These are phyloP conservation scores for Cygnus buccinator DNA, from an alignment of 2,113 vertebrate species.

Conservation along the genomic window DNA sequence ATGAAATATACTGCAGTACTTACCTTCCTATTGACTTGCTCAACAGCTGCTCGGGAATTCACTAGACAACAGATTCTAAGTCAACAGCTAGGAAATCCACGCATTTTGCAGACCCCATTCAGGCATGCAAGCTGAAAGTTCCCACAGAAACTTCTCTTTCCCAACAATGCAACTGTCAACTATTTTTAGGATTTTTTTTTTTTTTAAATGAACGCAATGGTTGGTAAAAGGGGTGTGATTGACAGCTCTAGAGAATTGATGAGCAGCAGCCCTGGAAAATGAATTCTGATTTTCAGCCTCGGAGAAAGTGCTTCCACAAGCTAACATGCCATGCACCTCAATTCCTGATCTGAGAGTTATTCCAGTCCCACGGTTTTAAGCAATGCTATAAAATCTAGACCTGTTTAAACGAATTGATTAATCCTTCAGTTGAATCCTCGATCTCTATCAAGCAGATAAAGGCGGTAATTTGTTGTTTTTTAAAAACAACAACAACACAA, in stretches of 20 bases:
- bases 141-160: constrained; percentile 7
- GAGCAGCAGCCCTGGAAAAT: constrained; percentile 15
- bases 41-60: not conserved
- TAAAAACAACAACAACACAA: not conserved
- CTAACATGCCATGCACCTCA: rapidly evolving
- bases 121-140: not conserved
- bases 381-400: not conserved
- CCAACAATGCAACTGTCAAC: not conserved
- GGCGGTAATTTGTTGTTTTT: not conserved
- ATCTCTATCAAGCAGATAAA: not conserved
- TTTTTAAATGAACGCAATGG: not conserved
- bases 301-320: not conserved
- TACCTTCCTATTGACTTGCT: not conserved
- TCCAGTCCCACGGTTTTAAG: not conserved
- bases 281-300: not conserved
- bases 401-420: not conserved
- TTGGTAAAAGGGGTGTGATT: not conserved
- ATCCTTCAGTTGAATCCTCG: not conserved
- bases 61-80: not conserved
- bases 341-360: not conserved
- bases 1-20: not conserved
- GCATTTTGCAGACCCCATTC: not conserved
- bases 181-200: constrained; percentile 44
- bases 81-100: not conserved
- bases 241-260: constrained; percentile 29